Conservation (phyloP, 2,113 vertebrate genomes). For the Anolis sagrei region DNA sequence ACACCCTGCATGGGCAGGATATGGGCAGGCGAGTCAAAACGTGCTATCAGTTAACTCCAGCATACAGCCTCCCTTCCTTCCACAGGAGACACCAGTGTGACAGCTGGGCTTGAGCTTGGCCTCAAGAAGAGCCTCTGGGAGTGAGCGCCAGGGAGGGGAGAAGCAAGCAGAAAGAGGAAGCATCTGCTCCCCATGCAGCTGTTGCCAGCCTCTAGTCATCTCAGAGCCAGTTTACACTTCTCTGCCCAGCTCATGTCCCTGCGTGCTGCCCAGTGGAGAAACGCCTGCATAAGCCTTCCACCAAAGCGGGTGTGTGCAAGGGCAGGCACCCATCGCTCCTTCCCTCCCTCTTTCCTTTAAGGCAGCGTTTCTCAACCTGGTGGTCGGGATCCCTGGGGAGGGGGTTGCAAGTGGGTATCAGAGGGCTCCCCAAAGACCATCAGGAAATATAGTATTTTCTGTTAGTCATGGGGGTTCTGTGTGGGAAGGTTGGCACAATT, state of each 20-base stretch:
- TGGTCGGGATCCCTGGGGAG: too few species aligned
- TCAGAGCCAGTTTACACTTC: background rate
- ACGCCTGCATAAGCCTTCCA: background rate
- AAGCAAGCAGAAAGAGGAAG: background rate
- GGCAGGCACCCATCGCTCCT: background rate
- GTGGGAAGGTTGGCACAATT: too few species aligned
- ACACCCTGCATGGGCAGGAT: background rate
- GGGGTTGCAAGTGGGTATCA: too few species aligned
- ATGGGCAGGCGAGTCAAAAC: background rate
- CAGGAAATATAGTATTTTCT: too few species aligned
- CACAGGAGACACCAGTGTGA: background rate
- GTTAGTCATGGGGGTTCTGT: too few species aligned
- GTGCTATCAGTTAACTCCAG: background rate
- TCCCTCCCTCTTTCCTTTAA: too few species aligned
- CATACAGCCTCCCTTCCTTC: too few species aligned
- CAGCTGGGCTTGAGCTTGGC: background rate
- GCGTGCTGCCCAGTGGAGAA: background rate
- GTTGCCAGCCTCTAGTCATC: background rate
- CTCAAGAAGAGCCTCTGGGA: too few species aligned
- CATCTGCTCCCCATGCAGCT: constrained; percentile 25
- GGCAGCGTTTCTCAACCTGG: too few species aligned
- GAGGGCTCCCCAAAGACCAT: too few species aligned
- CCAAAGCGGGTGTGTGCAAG: background rate
- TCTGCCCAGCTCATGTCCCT: background rate
- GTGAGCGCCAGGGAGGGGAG: background rate